Percentiles rank a stretch among this genome's conserved stretches.
Conservation (phyloP, 2,888 invertebrate genomes). For the Hydriomena furcata region DNA sequence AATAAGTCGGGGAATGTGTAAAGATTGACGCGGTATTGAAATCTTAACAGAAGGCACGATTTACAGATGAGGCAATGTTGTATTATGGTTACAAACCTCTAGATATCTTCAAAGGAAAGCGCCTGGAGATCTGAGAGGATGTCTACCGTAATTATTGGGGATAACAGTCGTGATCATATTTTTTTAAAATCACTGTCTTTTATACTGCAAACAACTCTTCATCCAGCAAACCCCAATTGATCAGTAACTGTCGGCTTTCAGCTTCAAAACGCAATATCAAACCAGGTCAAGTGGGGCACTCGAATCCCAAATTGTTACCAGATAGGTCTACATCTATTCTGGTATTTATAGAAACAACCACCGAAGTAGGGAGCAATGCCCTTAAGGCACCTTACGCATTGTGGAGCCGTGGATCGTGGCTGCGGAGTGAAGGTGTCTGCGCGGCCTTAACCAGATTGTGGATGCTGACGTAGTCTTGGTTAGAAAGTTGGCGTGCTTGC, state of each 20-base stretch:
- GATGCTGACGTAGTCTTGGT: constrained; percentile 71
- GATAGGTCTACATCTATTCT: constrained; percentile 22
- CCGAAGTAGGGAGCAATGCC: constrained; percentile 44
- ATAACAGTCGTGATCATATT: too few species aligned
- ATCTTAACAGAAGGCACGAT: too few species aligned
- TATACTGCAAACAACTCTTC: too few species aligned
- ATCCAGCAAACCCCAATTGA: background rate
- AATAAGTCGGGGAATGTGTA: constrained; percentile 8
- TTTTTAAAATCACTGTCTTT: too few species aligned
- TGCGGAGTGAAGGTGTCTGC: constrained; percentile 51
- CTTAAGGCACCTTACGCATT: constrained; percentile 29
- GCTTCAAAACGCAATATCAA: background rate
- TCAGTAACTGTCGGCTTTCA: background rate
- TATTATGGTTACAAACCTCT: too few species aligned
- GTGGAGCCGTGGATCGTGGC: constrained; percentile 37
- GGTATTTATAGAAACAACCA: constrained; percentile 31
- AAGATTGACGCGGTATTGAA: constrained; percentile 3
- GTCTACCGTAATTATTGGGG: too few species aligned
- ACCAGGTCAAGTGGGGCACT: constrained; percentile 13
- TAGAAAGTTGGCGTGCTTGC: constrained; percentile 80
- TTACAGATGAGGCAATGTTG: background rate
- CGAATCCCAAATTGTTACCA: constrained; percentile 8
- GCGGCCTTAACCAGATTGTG: constrained; percentile 72
- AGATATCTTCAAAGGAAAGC: too few species aligned
- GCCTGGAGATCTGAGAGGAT: too few species aligned